phyloP scores from a whole-genome alignment of 92 coral and sea anemone species.

The Phenganax stokvisi region DNA sequence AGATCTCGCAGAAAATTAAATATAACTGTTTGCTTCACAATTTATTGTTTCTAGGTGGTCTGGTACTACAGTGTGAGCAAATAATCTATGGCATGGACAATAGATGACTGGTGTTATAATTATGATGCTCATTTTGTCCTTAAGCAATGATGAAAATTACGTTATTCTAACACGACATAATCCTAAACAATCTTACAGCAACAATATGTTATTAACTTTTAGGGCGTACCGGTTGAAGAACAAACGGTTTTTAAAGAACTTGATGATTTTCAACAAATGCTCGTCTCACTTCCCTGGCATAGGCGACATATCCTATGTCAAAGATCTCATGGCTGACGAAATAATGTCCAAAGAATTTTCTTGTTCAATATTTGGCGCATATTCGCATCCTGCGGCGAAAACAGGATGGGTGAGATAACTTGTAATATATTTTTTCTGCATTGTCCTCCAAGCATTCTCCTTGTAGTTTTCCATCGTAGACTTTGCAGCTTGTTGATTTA shows the following conservation, averaged over 20 bases:
- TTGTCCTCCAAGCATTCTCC: too few relatives aligned
- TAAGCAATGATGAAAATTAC: not conserved
- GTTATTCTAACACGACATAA: not conserved
- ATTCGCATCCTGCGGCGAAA: constrained; percentile 1
- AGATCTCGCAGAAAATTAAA: not conserved
- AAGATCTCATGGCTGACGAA: not conserved
- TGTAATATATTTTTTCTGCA: too few relatives aligned
- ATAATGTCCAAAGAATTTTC: not conserved
- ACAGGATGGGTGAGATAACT: not conserved
- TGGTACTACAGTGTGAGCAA: not conserved
- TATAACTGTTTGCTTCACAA: too few relatives aligned
- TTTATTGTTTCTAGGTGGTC: not conserved
- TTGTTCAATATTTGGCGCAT: constrained; percentile 11
- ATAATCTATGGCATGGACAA: not conserved
- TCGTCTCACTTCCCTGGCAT: not conserved
- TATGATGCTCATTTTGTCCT: not conserved
- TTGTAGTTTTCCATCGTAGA: too few relatives aligned
- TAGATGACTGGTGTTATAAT: not conserved
- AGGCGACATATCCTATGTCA: not conserved
- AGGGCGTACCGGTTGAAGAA: constrained; percentile 12
- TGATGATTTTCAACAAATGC: constrained; percentile 12
- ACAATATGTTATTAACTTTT: not conserved
- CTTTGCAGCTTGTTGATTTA: too few relatives aligned
- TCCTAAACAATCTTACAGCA: not conserved
- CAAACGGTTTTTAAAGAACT: not conserved